Base-by-base conservation (phyloP, 2,113 vertebrate species). In the Pitta sordida region DNA sequence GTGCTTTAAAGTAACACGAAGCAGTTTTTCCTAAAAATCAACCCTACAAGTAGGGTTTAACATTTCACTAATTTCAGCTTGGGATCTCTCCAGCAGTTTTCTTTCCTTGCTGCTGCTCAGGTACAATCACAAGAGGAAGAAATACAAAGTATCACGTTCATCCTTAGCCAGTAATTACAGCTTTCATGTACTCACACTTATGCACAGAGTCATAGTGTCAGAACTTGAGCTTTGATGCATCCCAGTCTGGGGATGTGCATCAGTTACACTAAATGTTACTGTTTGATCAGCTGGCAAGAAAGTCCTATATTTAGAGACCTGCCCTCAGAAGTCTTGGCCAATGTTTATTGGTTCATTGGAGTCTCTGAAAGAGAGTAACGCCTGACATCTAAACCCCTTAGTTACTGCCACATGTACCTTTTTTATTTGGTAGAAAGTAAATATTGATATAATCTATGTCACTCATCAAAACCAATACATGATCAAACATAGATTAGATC, bases 1-100 rank as follows among this genome's bases (percentile, higher is more conserved):
- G 2, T 3, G 0, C 22, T 34, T 46, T 14, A 1, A 22, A 18
- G 7, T 4, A 10, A 68, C 2, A 4, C 22, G 0, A 2, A 6
- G 29, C 9, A 37, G 6, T 34, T 75, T 13, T 34, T 30, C 48
- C 10, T n/a, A 13, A 53, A 83, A 53, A 53, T 21, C 12, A 29
- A 43, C 32, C 20, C 2, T 1, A 0, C 34, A 23, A 51, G 26
- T 75, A 30, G n/a, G n/a, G 10, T 48, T 68, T 48, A 36, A 39
- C 4, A 8, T 37, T 24, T 9, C 26, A 56, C 55, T 17, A 0
- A 1, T 68, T 88, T 71, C 20, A 36, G 27, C 39, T 56, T 1
- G 3, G 48, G 16, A 7, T 23, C 8, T 29, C 39, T 41, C 11
- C 26, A 49, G 23, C 11, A 3, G 0, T 60, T 32, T 71, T 55